Evolutionary conservation across 2,888 invertebrate genomes (phyloP), one percentile per base, ranked within the genome.

Genomic region (Agrenia bidenticulata): DNA sequence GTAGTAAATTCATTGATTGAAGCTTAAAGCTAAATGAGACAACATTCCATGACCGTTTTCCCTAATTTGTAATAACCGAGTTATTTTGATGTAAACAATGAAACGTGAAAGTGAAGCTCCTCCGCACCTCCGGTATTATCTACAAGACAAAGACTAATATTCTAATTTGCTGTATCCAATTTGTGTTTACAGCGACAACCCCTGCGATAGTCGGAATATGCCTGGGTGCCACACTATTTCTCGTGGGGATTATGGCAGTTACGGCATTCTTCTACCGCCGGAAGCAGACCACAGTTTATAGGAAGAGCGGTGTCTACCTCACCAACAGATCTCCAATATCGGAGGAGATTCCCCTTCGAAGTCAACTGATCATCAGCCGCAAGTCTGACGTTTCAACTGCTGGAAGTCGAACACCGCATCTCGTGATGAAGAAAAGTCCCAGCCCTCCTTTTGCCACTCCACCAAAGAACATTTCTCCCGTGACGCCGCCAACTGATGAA

Each of bases 221-320:
- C 77, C 80, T 87, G 70, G 87, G 85, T 37, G 84, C 84, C 57
- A 82, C 84, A 37, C 81, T 86, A 60, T 83, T 87, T 74, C 80
- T 85, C 37, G 78, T 86, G 39, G 82, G 85, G 67, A 82, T 86
- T 73, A 83, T 85, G 37, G 86, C 85, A 9, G 84, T 86, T 73
- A 85, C 85, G 26, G 87, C 86, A 80, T 85, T 86, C 81, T 87
- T 87, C 78, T 86, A 86, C 78, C 83, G 86, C 63, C 83, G 86
- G 15, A 83, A 86, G 54, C 80, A 83, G 61, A 80, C 81, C 24
- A 23, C 41, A 17, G 60, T 64, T 23, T 67, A 69, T 54, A 67
- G 73, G 23, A 75, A 75, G 66, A 72, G 75, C 51, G 75, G 75
- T 57, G 75, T 58, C 23, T 70, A 67, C 65, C 69, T 75, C 55